Evolutionary conservation across 2,797 vertebrate species (phyloP).

Genomic region (Otolemur crassicaudatus): DNA sequence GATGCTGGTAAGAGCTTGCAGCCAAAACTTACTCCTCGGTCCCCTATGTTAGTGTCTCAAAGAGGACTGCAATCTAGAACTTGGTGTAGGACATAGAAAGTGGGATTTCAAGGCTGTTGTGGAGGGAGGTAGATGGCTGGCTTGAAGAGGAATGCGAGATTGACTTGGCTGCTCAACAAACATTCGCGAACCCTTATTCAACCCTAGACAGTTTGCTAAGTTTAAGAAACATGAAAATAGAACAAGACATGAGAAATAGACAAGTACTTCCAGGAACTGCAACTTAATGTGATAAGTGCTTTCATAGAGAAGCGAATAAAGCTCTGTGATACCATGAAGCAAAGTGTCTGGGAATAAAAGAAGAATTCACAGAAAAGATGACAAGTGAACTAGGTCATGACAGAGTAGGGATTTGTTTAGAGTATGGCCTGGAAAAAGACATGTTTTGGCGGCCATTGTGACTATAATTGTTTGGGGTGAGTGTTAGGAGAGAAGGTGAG

Average conservation of each 20-base stretch:
- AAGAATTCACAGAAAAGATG: neutral
- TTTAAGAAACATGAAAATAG: neutral
- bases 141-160: neutral
- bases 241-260: neutral
- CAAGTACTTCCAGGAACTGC: neutral
- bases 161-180: neutral
- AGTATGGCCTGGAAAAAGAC: neutral
- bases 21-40: neutral
- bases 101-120: neutral
- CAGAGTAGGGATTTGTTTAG: neutral
- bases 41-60: neutral
- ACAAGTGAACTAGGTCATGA: neutral
- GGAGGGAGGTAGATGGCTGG: neutral
- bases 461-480: neutral
- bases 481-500: neutral
- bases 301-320: slow-evolving; percentile 9
- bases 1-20: neutral
- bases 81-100: neutral
- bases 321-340: neutral
- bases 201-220: neutral
- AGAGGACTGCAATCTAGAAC: neutral
- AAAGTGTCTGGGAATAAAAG: neutral
- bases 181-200: neutral
- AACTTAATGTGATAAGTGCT: neutral
- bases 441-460: neutral